Conservation (phyloP, 2,888 invertebrate genomes). For the Dynastes hyllus region DNA sequence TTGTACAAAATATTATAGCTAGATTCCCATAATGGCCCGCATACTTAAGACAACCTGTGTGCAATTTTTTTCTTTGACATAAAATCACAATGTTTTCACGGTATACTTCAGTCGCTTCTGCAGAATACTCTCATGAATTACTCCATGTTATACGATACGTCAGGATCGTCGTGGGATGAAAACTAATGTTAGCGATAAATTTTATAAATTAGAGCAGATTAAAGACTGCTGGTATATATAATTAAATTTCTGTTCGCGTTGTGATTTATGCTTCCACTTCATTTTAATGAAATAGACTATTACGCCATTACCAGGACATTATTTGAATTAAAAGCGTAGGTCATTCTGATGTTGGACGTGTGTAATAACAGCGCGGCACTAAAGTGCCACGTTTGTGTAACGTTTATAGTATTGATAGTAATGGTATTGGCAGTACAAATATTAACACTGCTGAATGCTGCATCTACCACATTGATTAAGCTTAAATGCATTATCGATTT, state of each 20-base stretch:
- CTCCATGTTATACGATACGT: background rate
- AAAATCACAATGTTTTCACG: no score
- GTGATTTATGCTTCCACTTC: conserved; percentile 24
- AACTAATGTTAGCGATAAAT: conserved; percentile 8
- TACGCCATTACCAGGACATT: conserved; percentile 11
- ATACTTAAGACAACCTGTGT: no score
- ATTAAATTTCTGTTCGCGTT: conserved; percentile 17
- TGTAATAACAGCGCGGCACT: background rate
- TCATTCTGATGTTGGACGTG: background rate
- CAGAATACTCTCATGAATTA: no score
- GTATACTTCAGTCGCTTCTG: no score
- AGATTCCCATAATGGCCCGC: no score
- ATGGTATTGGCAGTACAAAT: background rate
- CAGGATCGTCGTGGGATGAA: conserved; percentile 9
- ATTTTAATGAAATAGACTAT: conserved; percentile 22
- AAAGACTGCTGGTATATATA: conserved; percentile 8
- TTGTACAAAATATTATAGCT: no score
- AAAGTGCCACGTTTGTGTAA: background rate
- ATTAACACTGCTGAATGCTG: no score
- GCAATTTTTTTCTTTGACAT: no score
- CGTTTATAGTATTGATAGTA: background rate
- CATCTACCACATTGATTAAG: no score
- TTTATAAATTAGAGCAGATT: conserved; percentile 25
- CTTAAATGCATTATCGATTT: no score
- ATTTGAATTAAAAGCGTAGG: conserved; percentile 17